Evolutionary conservation across 2,113 vertebrate genomes (phyloP).

Genomic region (Picathartes gymnocephalus): DNA sequence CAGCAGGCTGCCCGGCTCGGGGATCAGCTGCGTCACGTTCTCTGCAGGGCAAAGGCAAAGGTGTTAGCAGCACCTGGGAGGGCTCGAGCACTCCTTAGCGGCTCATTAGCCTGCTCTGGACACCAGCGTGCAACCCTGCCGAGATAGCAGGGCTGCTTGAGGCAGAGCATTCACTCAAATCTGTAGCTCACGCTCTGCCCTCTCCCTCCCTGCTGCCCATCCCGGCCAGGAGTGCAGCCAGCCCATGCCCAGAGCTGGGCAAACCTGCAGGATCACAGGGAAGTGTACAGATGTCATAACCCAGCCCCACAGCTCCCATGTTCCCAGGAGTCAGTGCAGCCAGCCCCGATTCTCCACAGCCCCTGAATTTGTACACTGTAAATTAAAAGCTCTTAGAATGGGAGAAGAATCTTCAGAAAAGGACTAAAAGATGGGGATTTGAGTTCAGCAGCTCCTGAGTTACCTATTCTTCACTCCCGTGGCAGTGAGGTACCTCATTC

Average conservation of each 20-base stretch:
- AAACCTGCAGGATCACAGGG: not conserved
- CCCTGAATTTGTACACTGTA: not conserved
- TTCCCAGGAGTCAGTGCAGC: not conserved
- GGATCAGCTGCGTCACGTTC: constrained; percentile 86
- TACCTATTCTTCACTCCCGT: fast-evolving
- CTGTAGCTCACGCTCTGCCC: fast-evolving
- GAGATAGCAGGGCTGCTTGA: not conserved
- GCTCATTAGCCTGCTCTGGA: fast-evolving
- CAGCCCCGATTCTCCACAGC: not conserved
- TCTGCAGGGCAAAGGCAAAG: constrained; percentile 66
- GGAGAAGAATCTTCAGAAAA: not conserved
- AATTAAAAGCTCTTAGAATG: not conserved
- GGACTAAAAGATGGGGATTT: fast-evolving
- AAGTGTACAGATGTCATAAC: fast-evolving
- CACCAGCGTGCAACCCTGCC: not conserved
- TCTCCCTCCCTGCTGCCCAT: not conserved
- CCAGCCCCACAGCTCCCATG: fast-evolving
- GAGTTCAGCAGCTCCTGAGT: not conserved
- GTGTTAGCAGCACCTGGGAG: fast-evolving
- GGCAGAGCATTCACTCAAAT: not conserved
- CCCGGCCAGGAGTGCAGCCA: fast-evolving
- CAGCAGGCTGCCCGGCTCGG: constrained; percentile 81
- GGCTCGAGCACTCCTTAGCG: fast-evolving
- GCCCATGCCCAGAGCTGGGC: not conserved
- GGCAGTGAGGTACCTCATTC: not conserved